phyloP scores from a whole-genome alignment of 2,888 invertebrate species.

The Mesorhabditis sp. region DNA sequence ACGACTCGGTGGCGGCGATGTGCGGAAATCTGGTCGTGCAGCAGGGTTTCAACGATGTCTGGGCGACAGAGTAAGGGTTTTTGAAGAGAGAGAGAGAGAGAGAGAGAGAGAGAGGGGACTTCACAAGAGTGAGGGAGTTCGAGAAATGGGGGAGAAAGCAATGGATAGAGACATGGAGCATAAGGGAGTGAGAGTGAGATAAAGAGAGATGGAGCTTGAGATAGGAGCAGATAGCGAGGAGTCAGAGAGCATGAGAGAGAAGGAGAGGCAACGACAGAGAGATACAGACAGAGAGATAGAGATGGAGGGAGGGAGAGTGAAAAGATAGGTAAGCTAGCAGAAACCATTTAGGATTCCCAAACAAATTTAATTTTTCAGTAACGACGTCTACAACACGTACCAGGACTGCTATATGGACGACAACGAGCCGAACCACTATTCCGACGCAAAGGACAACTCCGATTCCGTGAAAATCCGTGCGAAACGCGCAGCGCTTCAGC shows the following conservation, averaged over 20 bases:
- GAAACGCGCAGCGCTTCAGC: slow-evolving; percentile 24
- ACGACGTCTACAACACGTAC: slow-evolving; percentile 47
- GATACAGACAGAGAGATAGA: no score
- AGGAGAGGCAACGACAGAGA: no score
- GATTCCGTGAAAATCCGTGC: slow-evolving; percentile 9
- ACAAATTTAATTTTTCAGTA: slow-evolving; percentile 19
- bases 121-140: neutral
- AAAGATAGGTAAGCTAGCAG: no score
- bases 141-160: no score
- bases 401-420: slow-evolving; percentile 33
- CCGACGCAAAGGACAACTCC: neutral
- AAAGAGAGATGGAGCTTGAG: no score
- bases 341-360: neutral
- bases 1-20: slow-evolving; percentile 23
- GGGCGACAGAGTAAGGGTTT: slow-evolving; percentile 29
- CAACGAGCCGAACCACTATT: neutral
- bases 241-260: no score
- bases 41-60: slow-evolving; percentile 35
- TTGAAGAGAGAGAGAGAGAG: no score
- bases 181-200: no score
- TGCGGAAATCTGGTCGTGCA: slow-evolving; percentile 35
- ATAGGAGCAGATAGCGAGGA: no score
- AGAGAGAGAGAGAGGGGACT: neutral
- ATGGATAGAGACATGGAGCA: no score
- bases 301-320: no score